phyloP scores from a whole-genome alignment of 2,113 vertebrate species.

The Fregata magnificens region DNA sequence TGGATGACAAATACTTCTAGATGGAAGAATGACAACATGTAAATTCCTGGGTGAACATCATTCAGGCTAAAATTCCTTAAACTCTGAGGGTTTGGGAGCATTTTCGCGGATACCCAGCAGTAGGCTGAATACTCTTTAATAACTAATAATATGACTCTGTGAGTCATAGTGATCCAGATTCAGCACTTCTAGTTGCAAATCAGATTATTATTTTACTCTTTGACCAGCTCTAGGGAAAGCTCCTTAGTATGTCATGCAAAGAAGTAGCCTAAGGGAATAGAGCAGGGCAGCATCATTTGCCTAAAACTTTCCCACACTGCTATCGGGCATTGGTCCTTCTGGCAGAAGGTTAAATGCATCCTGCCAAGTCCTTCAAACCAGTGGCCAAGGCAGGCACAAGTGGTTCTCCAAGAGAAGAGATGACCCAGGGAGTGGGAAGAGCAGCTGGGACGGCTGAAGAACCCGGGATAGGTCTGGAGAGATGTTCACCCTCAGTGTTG shows the following conservation, averaged over 20 bases:
- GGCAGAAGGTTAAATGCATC: not conserved
- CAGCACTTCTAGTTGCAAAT: not conserved
- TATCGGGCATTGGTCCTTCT: not conserved
- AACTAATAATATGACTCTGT: not conserved
- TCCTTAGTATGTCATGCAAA: not conserved
- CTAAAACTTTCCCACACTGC: not conserved
- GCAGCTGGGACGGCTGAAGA: not conserved
- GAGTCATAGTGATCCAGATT: not conserved
- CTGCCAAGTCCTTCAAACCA: not conserved
- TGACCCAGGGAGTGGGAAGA: not conserved
- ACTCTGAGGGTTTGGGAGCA: not conserved
- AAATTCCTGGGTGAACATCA: not conserved
- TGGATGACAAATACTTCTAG: not conserved
- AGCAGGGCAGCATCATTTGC: not conserved
- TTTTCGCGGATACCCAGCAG: not conserved
- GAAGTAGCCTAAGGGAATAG: not conserved
- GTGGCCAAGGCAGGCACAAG: not conserved
- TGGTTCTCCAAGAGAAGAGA: not conserved
- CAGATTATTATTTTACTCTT: conserved; percentile 7
- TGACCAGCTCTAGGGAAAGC: not conserved
- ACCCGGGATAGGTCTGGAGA: not conserved
- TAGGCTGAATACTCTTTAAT: not conserved
- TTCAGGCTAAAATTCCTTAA: not conserved
- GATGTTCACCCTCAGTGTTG: not conserved
- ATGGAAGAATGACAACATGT: not conserved